Evolutionary conservation across 2,888 invertebrate genomes (phyloP).

Genomic region (Drosophila merina): DNA sequence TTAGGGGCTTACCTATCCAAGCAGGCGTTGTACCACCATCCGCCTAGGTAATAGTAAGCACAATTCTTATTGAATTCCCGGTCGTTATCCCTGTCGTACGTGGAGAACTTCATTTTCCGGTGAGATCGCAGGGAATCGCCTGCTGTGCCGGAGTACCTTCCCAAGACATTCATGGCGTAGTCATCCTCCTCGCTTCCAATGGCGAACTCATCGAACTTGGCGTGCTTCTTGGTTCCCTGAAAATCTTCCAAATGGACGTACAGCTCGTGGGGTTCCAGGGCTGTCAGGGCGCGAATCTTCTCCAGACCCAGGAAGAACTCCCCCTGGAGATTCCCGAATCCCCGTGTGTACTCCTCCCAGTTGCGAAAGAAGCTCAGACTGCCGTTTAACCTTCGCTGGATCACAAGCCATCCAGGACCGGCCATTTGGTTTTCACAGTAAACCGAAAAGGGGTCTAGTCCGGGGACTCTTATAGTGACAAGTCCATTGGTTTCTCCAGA

Average conservation of each 20-base stretch:
- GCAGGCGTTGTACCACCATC: slow-evolving; percentile 90
- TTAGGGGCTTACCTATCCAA: slow-evolving; percentile 85
- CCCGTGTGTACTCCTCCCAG: slow-evolving; percentile 88
- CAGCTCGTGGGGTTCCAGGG: slow-evolving; percentile 85
- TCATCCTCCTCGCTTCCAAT: slow-evolving; percentile 88
- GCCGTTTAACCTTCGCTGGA: slow-evolving; percentile 88
- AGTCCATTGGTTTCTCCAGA: slow-evolving; percentile 25
- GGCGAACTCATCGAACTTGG: slow-evolving; percentile 87
- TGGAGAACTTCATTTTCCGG: slow-evolving; percentile 88
- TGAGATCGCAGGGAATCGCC: slow-evolving; percentile 89
- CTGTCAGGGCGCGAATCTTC: slow-evolving; percentile 85
- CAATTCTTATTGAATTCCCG: slow-evolving; percentile 87
- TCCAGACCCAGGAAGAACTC: slow-evolving; percentile 91
- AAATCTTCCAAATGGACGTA: slow-evolving; percentile 87
- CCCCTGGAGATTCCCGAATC: slow-evolving; percentile 88
- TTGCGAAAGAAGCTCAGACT: slow-evolving; percentile 87
- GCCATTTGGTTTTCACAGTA: slow-evolving; percentile 55
- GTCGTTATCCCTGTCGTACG: slow-evolving; percentile 88
- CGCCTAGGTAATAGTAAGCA: slow-evolving; percentile 87
- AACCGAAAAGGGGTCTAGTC: slow-evolving; percentile 46
- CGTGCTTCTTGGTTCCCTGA: slow-evolving; percentile 85
- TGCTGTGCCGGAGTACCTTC: slow-evolving; percentile 87
- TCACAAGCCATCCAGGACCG: slow-evolving; percentile 88
- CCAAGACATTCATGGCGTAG: slow-evolving; percentile 87
- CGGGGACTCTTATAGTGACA: slow-evolving; percentile 80